These are phyloP conservation scores for Otis tarda DNA, from an alignment of 2,113 vertebrate genomes.

Conservation along the genomic window DNA sequence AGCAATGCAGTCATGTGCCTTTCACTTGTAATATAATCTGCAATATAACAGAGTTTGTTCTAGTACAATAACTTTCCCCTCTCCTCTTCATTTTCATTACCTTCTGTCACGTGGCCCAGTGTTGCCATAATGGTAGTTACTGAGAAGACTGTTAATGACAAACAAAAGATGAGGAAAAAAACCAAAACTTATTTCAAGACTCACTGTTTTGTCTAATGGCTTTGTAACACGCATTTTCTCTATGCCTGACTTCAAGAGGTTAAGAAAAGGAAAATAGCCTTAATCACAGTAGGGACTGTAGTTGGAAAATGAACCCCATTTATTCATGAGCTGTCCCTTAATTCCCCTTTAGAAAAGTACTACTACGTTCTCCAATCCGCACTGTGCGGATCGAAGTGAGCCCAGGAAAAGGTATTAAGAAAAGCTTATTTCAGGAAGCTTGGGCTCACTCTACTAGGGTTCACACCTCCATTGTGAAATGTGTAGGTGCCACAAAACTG, in stretches of 20 bases:
- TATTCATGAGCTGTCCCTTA: neutral
- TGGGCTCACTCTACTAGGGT: neutral
- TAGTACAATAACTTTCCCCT: constrained; percentile 56
- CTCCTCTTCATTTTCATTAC: constrained; percentile 50
- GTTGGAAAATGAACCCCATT: neutral
- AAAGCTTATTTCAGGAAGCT: neutral
- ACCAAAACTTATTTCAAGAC: neutral
- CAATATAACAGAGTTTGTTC: constrained; percentile 63
- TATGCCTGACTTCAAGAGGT: neutral
- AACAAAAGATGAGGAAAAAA: constrained; percentile 27
- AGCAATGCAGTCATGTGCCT: neutral
- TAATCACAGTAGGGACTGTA: neutral
- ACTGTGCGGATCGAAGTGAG: neutral
- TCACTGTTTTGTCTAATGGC: neutral
- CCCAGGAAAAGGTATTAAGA: neutral
- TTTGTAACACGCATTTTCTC: neutral
- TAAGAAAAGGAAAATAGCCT: constrained; percentile 21
- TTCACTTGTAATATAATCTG: constrained; percentile 59
- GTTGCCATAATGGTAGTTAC: constrained; percentile 13
- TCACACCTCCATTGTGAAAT: neutral
- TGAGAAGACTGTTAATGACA: constrained; percentile 39
- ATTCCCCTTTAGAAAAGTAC: neutral
- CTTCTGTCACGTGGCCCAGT: neutral
- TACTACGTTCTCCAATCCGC: neutral
- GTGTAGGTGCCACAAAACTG: neutral